Conservation (phyloP, 2,888 invertebrate genomes). For the Cancer borealis region DNA sequence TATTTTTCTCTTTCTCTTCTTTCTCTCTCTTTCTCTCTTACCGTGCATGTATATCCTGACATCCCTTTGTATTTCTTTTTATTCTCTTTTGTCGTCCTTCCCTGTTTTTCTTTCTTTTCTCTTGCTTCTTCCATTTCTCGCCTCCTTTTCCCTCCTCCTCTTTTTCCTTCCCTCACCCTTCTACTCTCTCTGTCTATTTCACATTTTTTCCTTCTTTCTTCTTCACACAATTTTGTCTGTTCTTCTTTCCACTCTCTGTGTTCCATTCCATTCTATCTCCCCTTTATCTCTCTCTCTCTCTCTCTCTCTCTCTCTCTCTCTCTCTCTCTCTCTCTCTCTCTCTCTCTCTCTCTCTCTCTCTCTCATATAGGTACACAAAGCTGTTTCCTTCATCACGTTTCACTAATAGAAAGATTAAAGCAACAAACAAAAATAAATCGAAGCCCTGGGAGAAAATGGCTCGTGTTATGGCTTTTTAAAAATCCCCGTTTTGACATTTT, state of each 20-base stretch:
- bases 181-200: slow-evolving; percentile 1
- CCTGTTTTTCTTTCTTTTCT: background rate
- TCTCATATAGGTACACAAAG: background rate
- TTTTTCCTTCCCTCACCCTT: background rate
- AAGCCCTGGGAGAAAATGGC: background rate
- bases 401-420: background rate
- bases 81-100: slow-evolving; percentile 9
- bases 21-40: background rate
- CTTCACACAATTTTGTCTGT: background rate
- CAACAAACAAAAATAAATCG: background rate
- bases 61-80: slow-evolving; percentile 20
- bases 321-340: background rate
- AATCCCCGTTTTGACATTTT: slow-evolving; percentile 29
- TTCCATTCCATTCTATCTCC: background rate
- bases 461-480: background rate
- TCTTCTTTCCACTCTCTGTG: background rate
- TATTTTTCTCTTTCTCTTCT: background rate
- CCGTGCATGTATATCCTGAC: background rate
- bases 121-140: slow-evolving; percentile 3
- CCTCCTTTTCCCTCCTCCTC: background rate
- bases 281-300: background rate
- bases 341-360: background rate
- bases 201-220: background rate
- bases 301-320: slow-evolving; percentile 39
- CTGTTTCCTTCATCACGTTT: background rate